Evolutionary conservation across 2,797 vertebrate species (phyloP).

Genomic region (Spinibarbus caldwelli): DNA sequence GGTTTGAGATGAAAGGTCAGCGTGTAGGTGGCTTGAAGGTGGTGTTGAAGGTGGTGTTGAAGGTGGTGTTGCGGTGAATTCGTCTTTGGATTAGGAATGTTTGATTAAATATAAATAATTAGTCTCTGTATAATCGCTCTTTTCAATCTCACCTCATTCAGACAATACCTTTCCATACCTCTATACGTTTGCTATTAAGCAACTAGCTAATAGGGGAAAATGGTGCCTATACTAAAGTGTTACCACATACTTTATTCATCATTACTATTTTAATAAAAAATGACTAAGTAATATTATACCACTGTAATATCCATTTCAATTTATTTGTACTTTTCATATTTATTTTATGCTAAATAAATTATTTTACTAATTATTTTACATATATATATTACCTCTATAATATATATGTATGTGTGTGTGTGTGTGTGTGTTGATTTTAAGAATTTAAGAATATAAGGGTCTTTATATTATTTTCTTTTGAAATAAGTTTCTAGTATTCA

Average conservation of each 20-base stretch:
- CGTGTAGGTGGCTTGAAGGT: neutral
- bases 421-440: too few relatives aligned
- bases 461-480: neutral
- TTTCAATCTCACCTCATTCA: neutral
- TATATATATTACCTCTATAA: too few relatives aligned
- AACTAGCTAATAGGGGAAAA: too few relatives aligned
- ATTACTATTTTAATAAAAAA: neutral
- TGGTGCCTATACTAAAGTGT: too few relatives aligned
- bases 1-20: neutral
- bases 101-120: too few relatives aligned
- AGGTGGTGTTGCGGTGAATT: neutral
- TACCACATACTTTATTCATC: too few relatives aligned
- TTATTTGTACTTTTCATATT: neutral
- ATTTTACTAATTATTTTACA: too few relatives aligned
- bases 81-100: neutral
- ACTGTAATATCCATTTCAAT: neutral
- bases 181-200: neutral
- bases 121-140: neutral
- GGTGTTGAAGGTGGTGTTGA: too few relatives aligned
- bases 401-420: too few relatives aligned
- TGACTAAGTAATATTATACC: neutral
- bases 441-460: too few relatives aligned
- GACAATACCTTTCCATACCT: neutral
- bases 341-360: too few relatives aligned
- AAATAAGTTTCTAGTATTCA: neutral